phyloP scores from a whole-genome alignment of 2,113 vertebrate species.

The Petrocephalus microphthalmus region DNA sequence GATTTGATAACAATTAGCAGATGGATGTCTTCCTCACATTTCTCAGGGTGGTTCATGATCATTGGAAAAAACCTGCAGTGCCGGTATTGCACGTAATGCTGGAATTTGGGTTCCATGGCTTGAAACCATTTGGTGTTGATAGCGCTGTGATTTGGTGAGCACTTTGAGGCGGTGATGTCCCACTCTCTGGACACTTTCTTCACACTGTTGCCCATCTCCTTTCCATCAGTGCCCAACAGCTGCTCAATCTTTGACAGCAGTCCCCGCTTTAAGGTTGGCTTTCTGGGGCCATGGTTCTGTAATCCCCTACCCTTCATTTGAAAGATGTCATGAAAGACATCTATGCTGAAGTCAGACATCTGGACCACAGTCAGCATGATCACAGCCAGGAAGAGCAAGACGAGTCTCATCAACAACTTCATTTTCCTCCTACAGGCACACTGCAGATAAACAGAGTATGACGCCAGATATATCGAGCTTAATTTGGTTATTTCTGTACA shows the following conservation, averaged over 20 bases:
- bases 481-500: background rate
- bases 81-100: slow-evolving; percentile 81
- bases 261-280: background rate
- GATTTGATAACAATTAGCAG: slow-evolving; percentile 89
- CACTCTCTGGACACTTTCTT: slow-evolving; percentile 47
- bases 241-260: background rate
- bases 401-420: background rate
- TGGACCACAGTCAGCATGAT: background rate
- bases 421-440: background rate
- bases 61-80: slow-evolving; percentile 93
- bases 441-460: background rate
- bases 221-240: background rate
- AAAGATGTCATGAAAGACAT: background rate
- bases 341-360: background rate
- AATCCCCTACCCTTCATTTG: background rate
- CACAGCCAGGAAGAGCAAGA: background rate
- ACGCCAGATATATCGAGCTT: background rate
- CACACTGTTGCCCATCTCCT: background rate
- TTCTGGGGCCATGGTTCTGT: background rate
- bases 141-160: slow-evolving; percentile 75
- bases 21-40: slow-evolving; percentile 65
- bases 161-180: slow-evolving; percentile 77
- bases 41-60: slow-evolving; percentile 82
- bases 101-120: slow-evolving; percentile 74
- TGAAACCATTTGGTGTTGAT: slow-evolving; percentile 73